Evolutionary conservation across 2,888 invertebrate species (phyloP).

Genomic region (Parnassius orleans): DNA sequence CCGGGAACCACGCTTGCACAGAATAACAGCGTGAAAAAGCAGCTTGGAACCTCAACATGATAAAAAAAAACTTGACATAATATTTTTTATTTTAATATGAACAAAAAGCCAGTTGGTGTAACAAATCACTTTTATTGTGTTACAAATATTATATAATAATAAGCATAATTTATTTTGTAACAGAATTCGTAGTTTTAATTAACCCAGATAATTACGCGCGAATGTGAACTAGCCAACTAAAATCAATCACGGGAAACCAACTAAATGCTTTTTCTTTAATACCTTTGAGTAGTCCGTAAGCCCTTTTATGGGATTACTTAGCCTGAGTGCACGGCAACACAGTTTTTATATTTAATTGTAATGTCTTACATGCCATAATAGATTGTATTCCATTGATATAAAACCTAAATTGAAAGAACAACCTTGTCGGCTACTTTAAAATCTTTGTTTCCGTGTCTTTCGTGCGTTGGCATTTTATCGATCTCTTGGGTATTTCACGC

Average conservation of each 20-base stretch:
- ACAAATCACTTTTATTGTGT: too few species aligned
- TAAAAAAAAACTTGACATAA: too few species aligned
- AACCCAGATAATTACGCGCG: too few species aligned
- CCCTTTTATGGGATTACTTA: conserved; percentile 48
- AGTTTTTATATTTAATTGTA: conserved; percentile 20
- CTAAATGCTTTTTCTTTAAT: conserved; percentile 33
- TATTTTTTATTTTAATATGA: too few species aligned
- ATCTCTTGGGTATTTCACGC: conserved; percentile 37
- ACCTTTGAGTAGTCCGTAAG: conserved; percentile 36
- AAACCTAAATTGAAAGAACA: conserved; percentile 14
- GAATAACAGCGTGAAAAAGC: too few species aligned
- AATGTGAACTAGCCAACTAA: conserved; percentile 27
- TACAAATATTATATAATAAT: too few species aligned
- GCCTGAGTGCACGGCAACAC: conserved; percentile 5
- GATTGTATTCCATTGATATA: conserved; percentile 23
- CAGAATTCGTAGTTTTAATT: too few species aligned
- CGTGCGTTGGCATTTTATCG: conserved; percentile 38
- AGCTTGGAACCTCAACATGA: too few species aligned
- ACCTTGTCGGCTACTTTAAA: conserved; percentile 4
- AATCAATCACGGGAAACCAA: conserved; percentile 39
- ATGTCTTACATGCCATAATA: conserved; percentile 28
- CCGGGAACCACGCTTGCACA: too few species aligned
- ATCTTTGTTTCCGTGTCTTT: conserved; percentile 11
- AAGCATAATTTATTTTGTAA: too few species aligned
- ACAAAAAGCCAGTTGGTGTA: too few species aligned